Percentiles rank a stretch among this genome's conserved stretches.
Conservation (phyloP, 2,113 vertebrate species). For the Redunca redunca region DNA sequence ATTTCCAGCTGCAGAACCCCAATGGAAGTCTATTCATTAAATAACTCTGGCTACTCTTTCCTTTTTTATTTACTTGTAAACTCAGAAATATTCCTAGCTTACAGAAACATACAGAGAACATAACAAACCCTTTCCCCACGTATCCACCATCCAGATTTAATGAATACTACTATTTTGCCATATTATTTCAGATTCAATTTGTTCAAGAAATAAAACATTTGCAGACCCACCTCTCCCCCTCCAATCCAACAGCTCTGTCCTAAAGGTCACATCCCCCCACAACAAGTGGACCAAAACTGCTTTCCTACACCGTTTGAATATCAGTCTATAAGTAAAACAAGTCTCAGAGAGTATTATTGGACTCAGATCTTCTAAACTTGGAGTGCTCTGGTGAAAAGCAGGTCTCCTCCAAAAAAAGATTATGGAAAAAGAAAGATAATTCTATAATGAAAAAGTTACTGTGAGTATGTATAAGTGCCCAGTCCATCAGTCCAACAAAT, state of each 20-base stretch:
- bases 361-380: not conserved
- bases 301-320: not conserved
- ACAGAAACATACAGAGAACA: not conserved
- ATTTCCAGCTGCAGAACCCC: not conserved
- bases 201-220: not conserved
- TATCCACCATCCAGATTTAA: not conserved
- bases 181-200: not conserved
- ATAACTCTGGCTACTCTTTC: not conserved
- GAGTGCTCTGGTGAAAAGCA: not conserved
- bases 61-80: slow-evolving; percentile 25
- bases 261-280: not conserved
- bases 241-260: not conserved
- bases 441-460: not conserved
- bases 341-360: not conserved
- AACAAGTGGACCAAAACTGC: not conserved
- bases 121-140: not conserved
- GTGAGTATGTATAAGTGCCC: not conserved
- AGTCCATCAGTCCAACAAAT: not conserved
- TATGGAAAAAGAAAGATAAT: not conserved
- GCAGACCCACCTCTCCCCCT: not conserved
- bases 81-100: not conserved
- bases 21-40: not conserved
- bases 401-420: not conserved
- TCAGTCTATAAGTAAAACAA: not conserved
- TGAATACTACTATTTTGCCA: not conserved